Evolutionary conservation across 2,888 invertebrate species (phyloP), one percentile per base, ranked within the genome.

Genomic region (Conomelus anceps): DNA sequence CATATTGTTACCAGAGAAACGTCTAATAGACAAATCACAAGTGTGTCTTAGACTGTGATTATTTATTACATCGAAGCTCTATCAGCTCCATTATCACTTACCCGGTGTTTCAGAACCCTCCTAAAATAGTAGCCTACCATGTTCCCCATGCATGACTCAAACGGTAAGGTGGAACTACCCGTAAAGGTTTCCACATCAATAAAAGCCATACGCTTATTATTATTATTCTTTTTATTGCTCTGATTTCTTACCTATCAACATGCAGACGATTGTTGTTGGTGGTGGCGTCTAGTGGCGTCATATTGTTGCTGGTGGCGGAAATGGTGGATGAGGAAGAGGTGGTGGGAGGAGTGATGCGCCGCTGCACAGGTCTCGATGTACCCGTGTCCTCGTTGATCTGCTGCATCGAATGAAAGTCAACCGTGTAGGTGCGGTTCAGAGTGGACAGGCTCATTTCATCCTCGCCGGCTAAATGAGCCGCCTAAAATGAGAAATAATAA

Each of bases 381-480:
- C 99, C 99, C 0, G 98, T 98, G 93, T 99, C 99, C 94, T 99
- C 99, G 93, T 99, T 99, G 91, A 99, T 98, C 94, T 99, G 99
- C 93, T 98, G 98, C 98, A 99, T 98, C 92, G 98, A 97, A 93
- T 98, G 97, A 93, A 99, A 97, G 94, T 99, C 99, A 91, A 99
- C 97, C 0, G 98, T 98, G 94, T 99, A 99, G 1, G 98, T 98
- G 92, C 98, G 96, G 88, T 98, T 98, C 93, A 98, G 95, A 89
- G 98, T 97, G 90, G 97, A 97, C 91, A 99, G 95, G 93, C 97
- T 97, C 92, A 99, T 97, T 94, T 99, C 99, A 93, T 99, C 98
- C 93, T 99, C 99, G 41, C 98, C 98, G 91, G 97, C 97, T 92
- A 97, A 96, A 93, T 98, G 98, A 24, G 99, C 98, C 90, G 98